Evolutionary conservation across 2,113 vertebrate genomes (phyloP).

Genomic region (Suricata suricatta): DNA sequence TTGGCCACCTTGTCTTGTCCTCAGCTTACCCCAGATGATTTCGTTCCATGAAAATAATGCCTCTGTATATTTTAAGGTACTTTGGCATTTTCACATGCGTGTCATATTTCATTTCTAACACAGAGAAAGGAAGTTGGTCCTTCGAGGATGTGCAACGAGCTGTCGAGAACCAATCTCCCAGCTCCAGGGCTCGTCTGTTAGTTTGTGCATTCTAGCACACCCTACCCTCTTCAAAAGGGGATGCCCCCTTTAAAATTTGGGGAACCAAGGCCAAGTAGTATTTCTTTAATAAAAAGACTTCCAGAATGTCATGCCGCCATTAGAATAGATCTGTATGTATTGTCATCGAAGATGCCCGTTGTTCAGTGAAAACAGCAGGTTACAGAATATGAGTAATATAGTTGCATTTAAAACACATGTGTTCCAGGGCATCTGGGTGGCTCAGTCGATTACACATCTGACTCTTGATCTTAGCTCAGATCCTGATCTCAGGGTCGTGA

Average conservation of each 20-base stretch:
- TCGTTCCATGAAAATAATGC: neutral
- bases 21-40: neutral
- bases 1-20: neutral
- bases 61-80: neutral
- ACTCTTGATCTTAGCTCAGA: no score
- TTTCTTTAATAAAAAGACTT: neutral
- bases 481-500: no score
- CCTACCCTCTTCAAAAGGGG: neutral
- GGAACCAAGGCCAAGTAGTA: neutral
- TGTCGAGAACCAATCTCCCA: neutral
- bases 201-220: neutral
- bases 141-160: neutral
- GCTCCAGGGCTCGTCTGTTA: neutral
- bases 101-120: neutral
- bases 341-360: neutral
- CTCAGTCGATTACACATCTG: no score
- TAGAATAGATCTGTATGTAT: neutral
- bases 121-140: neutral
- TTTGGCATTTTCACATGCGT: neutral
- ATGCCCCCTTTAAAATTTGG: neutral
- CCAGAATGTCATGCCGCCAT: neutral
- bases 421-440: neutral
- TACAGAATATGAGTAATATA: neutral
- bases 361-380: neutral
- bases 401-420: neutral